These are phyloP conservation scores for Delia radicum DNA, from an alignment of 1,140 invertebrate genomes.

Conservation along the genomic window DNA sequence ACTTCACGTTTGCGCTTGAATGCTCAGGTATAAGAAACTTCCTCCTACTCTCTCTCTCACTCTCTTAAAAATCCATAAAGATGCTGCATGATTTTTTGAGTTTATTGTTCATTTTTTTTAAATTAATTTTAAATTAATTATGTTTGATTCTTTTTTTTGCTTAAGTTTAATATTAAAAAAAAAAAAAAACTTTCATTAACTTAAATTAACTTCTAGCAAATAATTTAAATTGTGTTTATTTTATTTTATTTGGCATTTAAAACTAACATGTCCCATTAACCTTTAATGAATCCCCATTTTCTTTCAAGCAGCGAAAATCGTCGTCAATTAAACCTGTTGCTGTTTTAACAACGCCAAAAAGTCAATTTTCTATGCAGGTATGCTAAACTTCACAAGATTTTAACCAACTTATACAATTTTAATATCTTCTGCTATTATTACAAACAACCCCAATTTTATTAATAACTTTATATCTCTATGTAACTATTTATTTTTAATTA, in stretches of 20 bases:
- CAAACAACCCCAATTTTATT: background rate
- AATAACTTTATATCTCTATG: background rate
- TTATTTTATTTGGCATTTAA: no score
- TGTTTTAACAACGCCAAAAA: slow-evolving; percentile 48
- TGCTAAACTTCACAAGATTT: slow-evolving; percentile 33
- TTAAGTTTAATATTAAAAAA: background rate
- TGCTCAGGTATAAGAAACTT: slow-evolving; percentile 51
- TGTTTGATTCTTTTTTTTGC: background rate
- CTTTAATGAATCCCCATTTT: slow-evolving; percentile 3
- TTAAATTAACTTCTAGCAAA: background rate
- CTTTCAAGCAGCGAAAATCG: slow-evolving; percentile 48
- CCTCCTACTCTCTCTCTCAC: background rate
- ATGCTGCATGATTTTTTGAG: background rate
- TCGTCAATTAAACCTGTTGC: slow-evolving; percentile 45
- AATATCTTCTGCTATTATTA: background rate
- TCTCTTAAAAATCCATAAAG: background rate
- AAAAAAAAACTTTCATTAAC: background rate
- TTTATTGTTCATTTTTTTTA: background rate
- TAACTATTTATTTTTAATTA: background rate
- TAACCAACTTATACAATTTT: background rate
- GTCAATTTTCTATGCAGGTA: slow-evolving; percentile 56
- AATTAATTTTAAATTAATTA: background rate
- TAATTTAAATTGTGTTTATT: no score
- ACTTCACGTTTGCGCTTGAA: slow-evolving; percentile 55
- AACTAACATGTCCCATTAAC: background rate